phyloP scores from a whole-genome alignment of 2,888 invertebrate genomes.

The Argyresthia goedartella region DNA sequence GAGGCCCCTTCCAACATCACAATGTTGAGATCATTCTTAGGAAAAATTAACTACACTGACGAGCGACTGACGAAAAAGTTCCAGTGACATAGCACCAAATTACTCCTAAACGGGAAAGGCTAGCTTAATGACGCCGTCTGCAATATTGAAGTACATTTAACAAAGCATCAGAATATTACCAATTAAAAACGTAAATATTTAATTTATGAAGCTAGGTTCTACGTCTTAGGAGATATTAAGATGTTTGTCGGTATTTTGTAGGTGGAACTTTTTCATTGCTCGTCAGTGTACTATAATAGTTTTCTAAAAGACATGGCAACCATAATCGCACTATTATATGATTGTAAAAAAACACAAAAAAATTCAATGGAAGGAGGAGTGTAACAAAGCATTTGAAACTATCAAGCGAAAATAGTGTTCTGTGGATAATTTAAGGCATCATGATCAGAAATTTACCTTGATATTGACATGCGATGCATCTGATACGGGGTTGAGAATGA shows the following conservation, averaged over 20 bases:
- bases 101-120: too few species aligned
- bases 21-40: constrained; percentile 1
- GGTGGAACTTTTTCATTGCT: too few species aligned
- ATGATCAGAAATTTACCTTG: neutral
- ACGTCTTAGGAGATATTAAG: too few species aligned
- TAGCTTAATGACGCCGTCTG: too few species aligned
- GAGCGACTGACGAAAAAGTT: too few species aligned
- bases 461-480: neutral
- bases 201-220: too few species aligned
- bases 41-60: constrained; percentile 7
- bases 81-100: too few species aligned
- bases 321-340: constrained; percentile 5
- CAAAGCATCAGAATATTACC: too few species aligned
- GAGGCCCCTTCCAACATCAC: neutral
- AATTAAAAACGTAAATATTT: too few species aligned
- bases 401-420: constrained; percentile 4
- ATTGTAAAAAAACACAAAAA: constrained; percentile 4
- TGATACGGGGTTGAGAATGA: neutral
- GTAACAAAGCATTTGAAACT: constrained; percentile 3
- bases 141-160: too few species aligned
- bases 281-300: too few species aligned
- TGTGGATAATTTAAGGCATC: constrained; percentile 1
- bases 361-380: constrained; percentile 5
- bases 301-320: constrained; percentile 8
- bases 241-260: too few species aligned